Evolutionary conservation across 2,888 invertebrate species (phyloP).

Genomic region (Agrotis clavis): DNA sequence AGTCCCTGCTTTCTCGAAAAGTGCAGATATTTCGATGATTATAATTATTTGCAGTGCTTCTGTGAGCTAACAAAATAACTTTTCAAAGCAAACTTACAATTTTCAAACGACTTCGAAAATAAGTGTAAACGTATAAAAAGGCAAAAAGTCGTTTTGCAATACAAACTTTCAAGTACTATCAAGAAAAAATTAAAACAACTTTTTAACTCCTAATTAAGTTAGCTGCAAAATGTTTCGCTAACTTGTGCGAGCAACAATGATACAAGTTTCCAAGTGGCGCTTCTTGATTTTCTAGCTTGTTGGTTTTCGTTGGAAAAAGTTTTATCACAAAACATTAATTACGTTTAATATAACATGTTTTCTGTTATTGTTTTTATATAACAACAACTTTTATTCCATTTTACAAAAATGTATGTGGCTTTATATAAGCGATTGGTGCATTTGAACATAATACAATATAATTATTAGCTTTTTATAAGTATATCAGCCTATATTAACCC

Average conservation of each 20-base stretch:
- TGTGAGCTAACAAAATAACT: constrained; percentile 7
- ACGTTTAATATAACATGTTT: constrained; percentile 50
- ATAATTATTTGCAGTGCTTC: no score
- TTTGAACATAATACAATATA: no score
- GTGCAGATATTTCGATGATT: no score
- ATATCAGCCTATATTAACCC: no score
- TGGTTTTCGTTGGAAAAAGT: constrained; percentile 62
- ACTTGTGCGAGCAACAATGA: constrained; percentile 69
- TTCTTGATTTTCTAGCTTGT: constrained; percentile 69
- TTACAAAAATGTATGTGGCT: no score
- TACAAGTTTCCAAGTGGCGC: constrained; percentile 68
- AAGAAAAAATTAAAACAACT: constrained; percentile 67
- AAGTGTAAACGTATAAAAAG: constrained; percentile 19
- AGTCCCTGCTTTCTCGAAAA: no score
- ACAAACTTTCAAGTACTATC: constrained; percentile 57
- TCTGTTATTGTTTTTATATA: background rate
- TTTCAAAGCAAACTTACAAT: constrained; percentile 19
- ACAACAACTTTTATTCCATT: background rate
- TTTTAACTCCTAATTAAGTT: constrained; percentile 74
- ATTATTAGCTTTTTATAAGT: no score
- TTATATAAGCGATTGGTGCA: no score
- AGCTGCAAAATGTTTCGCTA: constrained; percentile 70
- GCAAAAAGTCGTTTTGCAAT: constrained; percentile 40
- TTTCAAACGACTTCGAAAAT: constrained; percentile 36
- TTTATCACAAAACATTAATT: constrained; percentile 62